These are phyloP conservation scores for Galleria mellonella DNA, from an alignment of 1,140 invertebrate genomes.

Conservation along the genomic window DNA sequence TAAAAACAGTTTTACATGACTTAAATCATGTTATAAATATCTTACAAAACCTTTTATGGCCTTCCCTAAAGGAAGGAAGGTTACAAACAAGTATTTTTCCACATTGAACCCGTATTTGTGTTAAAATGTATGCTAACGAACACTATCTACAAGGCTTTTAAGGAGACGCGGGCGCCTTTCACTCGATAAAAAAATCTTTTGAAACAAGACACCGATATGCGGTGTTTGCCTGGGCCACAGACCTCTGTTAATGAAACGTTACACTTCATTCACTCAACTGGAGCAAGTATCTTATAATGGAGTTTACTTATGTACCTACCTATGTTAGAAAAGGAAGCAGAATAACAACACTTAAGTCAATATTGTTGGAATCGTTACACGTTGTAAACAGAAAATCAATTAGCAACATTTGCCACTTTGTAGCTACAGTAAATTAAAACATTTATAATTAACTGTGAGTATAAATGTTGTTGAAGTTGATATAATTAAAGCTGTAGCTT, in stretches of 20 bases:
- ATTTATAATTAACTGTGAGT: no score
- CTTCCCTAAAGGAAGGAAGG: no score
- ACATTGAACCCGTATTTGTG: slow-evolving; percentile 24
- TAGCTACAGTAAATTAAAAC: no score
- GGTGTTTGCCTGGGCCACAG: slow-evolving; percentile 38
- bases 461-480: no score
- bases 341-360: background rate
- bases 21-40: no score
- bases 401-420: background rate
- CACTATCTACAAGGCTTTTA: slow-evolving; percentile 56
- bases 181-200: slow-evolving; percentile 48
- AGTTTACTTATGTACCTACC: slow-evolving; percentile 4
- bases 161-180: slow-evolving; percentile 53
- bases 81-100: slow-evolving; percentile 19
- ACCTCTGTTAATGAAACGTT: slow-evolving; percentile 47
- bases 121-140: slow-evolving; percentile 44
- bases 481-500: no score
- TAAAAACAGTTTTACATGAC: no score
- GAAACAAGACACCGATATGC: slow-evolving; percentile 54
- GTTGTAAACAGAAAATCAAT: slow-evolving; percentile 4
- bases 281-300: slow-evolving; percentile 24
- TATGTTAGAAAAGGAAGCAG: slow-evolving; percentile 5
- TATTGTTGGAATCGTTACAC: no score
- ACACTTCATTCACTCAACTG: slow-evolving; percentile 52
- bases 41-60: no score